Base-by-base conservation (phyloP, 2,113 vertebrate species). In the Sardina pilchardus region DNA sequence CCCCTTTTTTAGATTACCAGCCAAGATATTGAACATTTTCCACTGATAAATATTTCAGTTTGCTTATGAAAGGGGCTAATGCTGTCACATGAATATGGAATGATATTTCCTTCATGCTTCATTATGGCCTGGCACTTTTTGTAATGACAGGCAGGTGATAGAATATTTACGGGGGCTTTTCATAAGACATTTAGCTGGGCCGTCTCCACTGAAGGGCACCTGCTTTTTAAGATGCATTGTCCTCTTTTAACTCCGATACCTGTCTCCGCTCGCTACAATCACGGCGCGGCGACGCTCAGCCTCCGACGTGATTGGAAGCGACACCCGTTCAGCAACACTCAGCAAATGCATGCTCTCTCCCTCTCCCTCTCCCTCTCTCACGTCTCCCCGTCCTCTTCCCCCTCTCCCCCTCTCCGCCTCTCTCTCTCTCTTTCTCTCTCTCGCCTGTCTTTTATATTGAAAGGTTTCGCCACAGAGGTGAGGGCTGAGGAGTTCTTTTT, bases 21-120 rank as follows among this genome's bases (percentile, higher is more conserved):
- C 93, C 47, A 94, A 96, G 95, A 96, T 95, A 96, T 93, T 59
- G 94, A 96, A 95, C 94, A 95, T 94, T 96, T 96, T 96, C 84
- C 43, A 93, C 94, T 96, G 96, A 96, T 97, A 96, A 97, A 98
- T 97, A 97, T 97, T 97, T 97, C 95, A 97, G 95, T 96, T 96
- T 96, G 95, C 96, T 97, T 96, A 95, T 96, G 92, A 96, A 96
- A 92, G 84, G 94, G 95, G 94, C 94, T 95, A 97, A 97, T 95
- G 95, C 94, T 97, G 96, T 96, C 96, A 96, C 95, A 96, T 96
- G 96, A 97, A 97, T 96, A 97, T 96, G 95, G 94, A 97, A 97
- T 96, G 96, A 96, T 96, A 95, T 95, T 95, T 96, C 95, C 96
- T 96, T 97, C 95, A 97, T 95, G 96, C 94, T 96, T 98, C 96